Evolutionary conservation across 1,140 invertebrate species (phyloP), one percentile per base, ranked within the genome.

Genomic region (Drosophila sp.): DNA sequence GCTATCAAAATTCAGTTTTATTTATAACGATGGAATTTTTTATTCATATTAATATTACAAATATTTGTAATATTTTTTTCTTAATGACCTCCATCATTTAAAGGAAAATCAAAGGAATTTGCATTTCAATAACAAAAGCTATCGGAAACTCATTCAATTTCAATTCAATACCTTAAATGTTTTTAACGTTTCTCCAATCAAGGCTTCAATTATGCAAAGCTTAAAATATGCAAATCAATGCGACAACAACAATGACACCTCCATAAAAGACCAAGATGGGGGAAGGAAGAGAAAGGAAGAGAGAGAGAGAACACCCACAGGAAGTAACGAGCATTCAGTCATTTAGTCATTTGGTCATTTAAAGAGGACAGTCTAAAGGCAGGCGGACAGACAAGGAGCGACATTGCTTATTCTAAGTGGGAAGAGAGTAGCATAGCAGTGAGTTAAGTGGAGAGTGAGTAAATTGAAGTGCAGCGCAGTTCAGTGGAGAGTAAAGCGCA

Each of bases 261-360:
- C 14, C 14, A 29, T 25, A 34, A 53, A 14, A 27, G 63, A 11
- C 6, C 54, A 29, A 56, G 40, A n/a, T n/a, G n/a, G n/a, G n/a
- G n/a, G n/a, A n/a, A n/a, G n/a, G n/a, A n/a, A n/a, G n/a, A n/a
- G n/a, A n/a, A n/a, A n/a, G 18, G 40, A 27, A 16, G 41, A 7
- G 21, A 16, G 21, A 21, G 21, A 21, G 21, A n/a, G 9, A 11
- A 25, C 54, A 32, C 54, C 46, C 71, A 69, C 79, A 82, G 79
- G 79, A 82, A 82, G 75, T 78, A 70, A 59, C 66, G 61, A 61
- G 62, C 57, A 81, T 77, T 77, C 61, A 75, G 72, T 80, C 78
- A 80, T 72, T 66, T 66, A 62, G 67, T 63, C 67, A 70, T 70
- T 72, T 65, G 38, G 53, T 57, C 50, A 65, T 50, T 65, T 72